Evolutionary conservation across 2,797 vertebrate species (phyloP).

Genomic region (Dromococcyx pavoninus): DNA sequence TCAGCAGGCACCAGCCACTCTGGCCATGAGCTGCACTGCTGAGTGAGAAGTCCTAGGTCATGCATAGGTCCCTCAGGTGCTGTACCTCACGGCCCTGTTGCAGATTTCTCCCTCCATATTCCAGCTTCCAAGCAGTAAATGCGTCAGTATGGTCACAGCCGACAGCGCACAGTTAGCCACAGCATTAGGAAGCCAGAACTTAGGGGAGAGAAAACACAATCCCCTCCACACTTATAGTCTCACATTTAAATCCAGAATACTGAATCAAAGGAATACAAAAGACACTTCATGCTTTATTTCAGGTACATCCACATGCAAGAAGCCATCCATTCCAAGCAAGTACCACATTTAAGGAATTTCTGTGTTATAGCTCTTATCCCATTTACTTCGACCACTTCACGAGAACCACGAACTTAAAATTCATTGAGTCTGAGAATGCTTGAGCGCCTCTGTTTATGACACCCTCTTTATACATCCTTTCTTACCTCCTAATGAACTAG

Average conservation of each 20-base stretch:
- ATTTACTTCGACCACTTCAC: not conserved
- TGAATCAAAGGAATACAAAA: too few relatives aligned
- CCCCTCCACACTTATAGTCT: not conserved
- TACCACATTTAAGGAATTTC: not conserved
- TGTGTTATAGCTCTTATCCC: not conserved
- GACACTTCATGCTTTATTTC: not conserved
- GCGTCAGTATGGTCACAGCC: accelerated
- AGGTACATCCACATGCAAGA: not conserved
- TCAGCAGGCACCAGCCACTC: too few relatives aligned
- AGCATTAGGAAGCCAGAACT: not conserved
- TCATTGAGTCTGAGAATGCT: not conserved
- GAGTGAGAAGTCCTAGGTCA: too few relatives aligned
- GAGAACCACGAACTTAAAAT: not conserved
- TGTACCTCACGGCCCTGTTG: too few relatives aligned
- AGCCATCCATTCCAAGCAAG: not conserved
- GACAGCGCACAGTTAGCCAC: not conserved
- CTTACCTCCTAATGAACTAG: slow-evolving; percentile 84
- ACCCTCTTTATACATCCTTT: not conserved
- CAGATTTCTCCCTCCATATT: too few relatives aligned
- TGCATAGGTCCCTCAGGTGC: too few relatives aligned
- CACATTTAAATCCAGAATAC: not conserved
- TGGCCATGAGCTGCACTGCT: too few relatives aligned
- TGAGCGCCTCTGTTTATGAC: not conserved
- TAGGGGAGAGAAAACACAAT: not conserved
- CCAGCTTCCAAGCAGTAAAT: not conserved